Percentiles rank a stretch among this genome's conserved stretches.
phyloP scores from a whole-genome alignment of 2,888 invertebrate genomes.

The Melinaea menophilus region DNA sequence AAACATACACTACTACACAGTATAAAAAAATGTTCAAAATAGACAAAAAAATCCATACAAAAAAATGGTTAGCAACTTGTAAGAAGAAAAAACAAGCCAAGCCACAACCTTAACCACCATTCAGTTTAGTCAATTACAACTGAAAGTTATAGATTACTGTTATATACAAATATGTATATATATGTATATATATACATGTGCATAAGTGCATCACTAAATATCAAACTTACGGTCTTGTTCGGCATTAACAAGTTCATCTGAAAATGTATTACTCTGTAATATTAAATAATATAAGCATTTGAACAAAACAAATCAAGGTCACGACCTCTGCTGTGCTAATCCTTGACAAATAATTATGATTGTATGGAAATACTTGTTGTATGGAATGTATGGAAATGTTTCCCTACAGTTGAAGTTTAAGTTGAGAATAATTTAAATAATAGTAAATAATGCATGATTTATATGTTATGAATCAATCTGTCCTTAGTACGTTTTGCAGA shows the following conservation, averaged over 20 bases:
- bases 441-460: no score
- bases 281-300: no score
- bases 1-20: no score
- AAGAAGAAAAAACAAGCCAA: neutral
- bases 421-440: no score
- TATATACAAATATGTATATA: slow-evolving; percentile 7
- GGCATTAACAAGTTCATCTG: slow-evolving; percentile 67
- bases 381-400: no score
- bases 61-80: slow-evolving; percentile 1
- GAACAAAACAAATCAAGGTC: no score
- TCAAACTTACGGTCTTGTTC: slow-evolving; percentile 67
- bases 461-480: no score
- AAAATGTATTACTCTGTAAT: slow-evolving; percentile 39
- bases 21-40: neutral
- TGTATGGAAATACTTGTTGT: no score
- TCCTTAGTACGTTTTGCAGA: no score
- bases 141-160: neutral
- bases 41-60: neutral
- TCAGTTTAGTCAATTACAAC: neutral
- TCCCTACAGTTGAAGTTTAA: no score
- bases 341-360: no score
- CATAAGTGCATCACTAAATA: slow-evolving; percentile 21
- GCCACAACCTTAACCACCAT: neutral
- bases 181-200: slow-evolving; percentile 8
- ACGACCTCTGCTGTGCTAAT: no score